Base-by-base conservation (phyloP, 2,888 invertebrate genomes). In the Standfussiana lucernea region DNA sequence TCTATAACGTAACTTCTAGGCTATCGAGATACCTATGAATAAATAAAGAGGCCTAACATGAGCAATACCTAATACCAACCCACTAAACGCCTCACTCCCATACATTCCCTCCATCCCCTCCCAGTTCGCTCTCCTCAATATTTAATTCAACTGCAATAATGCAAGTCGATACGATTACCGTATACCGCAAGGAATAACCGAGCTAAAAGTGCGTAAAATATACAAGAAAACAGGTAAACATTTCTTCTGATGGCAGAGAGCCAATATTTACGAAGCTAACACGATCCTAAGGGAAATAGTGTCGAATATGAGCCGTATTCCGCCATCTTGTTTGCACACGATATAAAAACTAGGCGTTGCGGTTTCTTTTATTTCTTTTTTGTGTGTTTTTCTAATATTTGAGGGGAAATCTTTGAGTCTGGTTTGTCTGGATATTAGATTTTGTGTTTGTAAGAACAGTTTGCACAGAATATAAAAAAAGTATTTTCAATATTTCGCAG, bases 201-300 rank as follows among this genome's bases (percentile, higher is more conserved):
- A 61, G 77, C 77, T 66, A 83, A 84, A 88, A 84, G 88, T 86
- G 86, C 84, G 89, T 87, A 86, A 86, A 85, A 82, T 86, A 83
- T 85, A 88, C 82, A 89, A 78, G 75, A 78, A 86, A 78, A 84
- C 75, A 72, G 83, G 89, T 82, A 86, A 90, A 89, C 84, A 89
- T 90, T 78, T 75, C 80, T 59, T 75, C 64, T 75, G 81, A 84
- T 86, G 83, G 88, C 88, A 66, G 47, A 66, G 79, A 77, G 89
- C 90, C 92, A 92, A 92, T 91, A 92, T 92, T 92, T 92, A 90
- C 90, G 80, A 77, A 86, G 78, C 87, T 89, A 86, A 87, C 86
- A 73, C 75, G 75, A 74, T 87, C 93, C 91, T 89, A 47, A 78
- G 93, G 93, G 93, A 93, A 93, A 93, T 93, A 93, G 91, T 91